Evolutionary conservation across 1,140 invertebrate genomes (phyloP).

Genomic region (Procambarus clarkii): DNA sequence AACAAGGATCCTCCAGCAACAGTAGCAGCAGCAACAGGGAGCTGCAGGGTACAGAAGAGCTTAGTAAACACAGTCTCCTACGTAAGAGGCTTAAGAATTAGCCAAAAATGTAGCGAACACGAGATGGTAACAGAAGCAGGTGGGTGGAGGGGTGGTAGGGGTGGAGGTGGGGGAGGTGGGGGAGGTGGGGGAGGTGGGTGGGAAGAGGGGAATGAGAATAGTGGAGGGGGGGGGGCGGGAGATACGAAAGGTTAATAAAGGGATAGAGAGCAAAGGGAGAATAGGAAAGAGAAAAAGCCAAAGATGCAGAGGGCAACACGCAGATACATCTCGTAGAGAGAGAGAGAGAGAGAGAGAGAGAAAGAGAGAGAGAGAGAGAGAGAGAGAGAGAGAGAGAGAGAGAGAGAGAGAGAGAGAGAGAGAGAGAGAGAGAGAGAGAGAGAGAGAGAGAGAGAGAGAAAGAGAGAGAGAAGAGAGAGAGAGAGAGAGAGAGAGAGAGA

Average conservation of each 20-base stretch:
- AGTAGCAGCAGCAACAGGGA: background rate
- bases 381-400: conserved; percentile 4
- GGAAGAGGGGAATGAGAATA: background rate
- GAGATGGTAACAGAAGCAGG: background rate
- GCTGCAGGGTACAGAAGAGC: background rate
- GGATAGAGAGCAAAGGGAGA: background rate
- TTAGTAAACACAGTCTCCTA: background rate
- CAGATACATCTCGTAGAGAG: background rate
- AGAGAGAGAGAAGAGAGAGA: too few relatives aligned
- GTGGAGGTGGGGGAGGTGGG: too few relatives aligned
- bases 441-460: background rate
- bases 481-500: too few relatives aligned
- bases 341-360: background rate
- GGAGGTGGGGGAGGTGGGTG: too few relatives aligned
- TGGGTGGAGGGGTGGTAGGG: too few relatives aligned
- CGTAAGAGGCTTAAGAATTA: conserved; percentile 9
- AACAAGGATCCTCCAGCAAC: background rate
- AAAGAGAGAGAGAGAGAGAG: background rate
- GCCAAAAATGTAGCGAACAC: conserved; percentile 1
- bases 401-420: conserved; percentile 29
- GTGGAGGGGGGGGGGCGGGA: background rate
- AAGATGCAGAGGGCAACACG: too few relatives aligned
- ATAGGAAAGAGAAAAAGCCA: background rate
- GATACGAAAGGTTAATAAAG: background rate
- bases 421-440: conserved; percentile 34